Evolutionary conservation across 2,797 vertebrate species (phyloP), one percentile per base, ranked within the genome.

Genomic region (Dryobates pubescens): DNA sequence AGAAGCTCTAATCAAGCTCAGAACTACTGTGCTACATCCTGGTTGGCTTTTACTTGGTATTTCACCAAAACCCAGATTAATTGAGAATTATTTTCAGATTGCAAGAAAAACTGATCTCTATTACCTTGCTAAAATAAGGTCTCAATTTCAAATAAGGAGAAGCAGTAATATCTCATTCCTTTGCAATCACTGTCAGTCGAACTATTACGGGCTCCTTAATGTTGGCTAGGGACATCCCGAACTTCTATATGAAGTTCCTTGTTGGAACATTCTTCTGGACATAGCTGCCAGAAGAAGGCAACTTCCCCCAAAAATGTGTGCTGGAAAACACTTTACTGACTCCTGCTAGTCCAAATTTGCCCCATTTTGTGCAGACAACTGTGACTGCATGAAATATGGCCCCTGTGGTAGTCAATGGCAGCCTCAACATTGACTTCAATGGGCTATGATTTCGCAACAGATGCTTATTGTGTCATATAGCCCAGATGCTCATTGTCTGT

Each of bases 381-480:
- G 7, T 47, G 68, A 73, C 41, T 68, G 30, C 27, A 41, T 70
- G 78, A 94, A 88, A 88, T 64, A 86, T 6, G 49, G 49, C 57
- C 82, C 18, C 9, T 64, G 18, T 51, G 80, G 64, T 61, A 54
- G 80, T 58, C 49, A 91, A 58, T 29, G 71, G 22, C 67, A 82
- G 51, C 41, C 32, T 68, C 5, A 1, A 18, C 1, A 0, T 36
- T 63, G 43, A 53, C 38, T 91, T 93, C 77, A 84, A 14, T 45
- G 61, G 65, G 41, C 32, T 70, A 4, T 32, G 78, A 92, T 88
- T 94, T 90, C 41, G 2, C 70, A 84, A 86, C 62, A 79, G 57
- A 80, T 41, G 72, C 34, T 75, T 88, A 43, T 92, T 92, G 92
- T 95, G 84, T 86, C 69, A n/a, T 82, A 73, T 83, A 86, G 87